Evolutionary conservation across 2,888 invertebrate genomes (phyloP).

Genomic region (Dryocosmus kuriphilus): DNA sequence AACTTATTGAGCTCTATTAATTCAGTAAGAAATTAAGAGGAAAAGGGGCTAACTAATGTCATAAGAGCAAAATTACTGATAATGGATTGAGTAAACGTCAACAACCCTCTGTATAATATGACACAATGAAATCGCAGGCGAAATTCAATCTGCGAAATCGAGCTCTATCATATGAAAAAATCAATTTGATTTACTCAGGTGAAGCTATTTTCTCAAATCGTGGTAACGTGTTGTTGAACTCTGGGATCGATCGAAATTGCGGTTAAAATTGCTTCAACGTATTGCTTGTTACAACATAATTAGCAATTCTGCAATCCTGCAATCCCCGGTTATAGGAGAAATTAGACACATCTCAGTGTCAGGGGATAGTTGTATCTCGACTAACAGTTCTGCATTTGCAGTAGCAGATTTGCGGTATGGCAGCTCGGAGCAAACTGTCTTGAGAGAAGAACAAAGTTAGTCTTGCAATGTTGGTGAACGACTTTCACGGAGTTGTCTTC

Average conservation of each 20-base stretch:
- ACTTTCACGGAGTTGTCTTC: slow-evolving; percentile 28
- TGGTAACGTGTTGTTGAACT: not conserved
- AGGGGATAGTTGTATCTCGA: not conserved
- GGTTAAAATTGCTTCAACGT: not conserved
- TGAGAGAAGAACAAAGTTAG: slow-evolving; percentile 28
- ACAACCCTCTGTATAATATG: not conserved
- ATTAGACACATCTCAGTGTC: slow-evolving; percentile 16
- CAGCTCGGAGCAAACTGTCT: slow-evolving; percentile 33
- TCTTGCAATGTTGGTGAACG: slow-evolving; percentile 10
- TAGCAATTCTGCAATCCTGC: not conserved
- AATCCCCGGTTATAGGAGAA: not conserved
- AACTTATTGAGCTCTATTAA: too few species aligned
- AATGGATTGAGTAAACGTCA: not conserved
- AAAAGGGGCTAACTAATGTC: too few species aligned
- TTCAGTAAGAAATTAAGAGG: too few species aligned
- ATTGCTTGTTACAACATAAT: slow-evolving; percentile 7
- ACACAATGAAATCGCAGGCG: not conserved
- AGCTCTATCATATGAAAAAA: not conserved
- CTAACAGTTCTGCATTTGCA: slow-evolving; percentile 29
- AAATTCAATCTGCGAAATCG: not conserved
- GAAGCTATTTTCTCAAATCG: slow-evolving; percentile 11
- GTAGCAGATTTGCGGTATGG: slow-evolving; percentile 23
- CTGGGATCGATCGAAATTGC: not conserved
- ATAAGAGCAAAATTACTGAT: not conserved
- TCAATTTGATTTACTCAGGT: not conserved